Base-by-base conservation (phyloP, 2,113 vertebrate species). In the Myocastor coypus region DNA sequence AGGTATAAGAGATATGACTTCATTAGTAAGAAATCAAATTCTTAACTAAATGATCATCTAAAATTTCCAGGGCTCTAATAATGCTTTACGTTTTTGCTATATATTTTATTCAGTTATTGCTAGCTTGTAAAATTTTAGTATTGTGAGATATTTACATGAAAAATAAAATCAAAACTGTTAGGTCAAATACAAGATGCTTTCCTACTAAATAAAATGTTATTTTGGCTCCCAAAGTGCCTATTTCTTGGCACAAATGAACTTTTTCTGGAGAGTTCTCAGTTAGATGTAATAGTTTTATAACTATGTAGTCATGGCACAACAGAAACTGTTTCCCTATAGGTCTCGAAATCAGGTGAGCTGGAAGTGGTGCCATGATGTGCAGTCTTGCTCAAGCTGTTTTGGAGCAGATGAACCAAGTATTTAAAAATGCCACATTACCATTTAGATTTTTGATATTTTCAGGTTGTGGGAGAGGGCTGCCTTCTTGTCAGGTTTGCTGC, bases 391-490 rank as follows among this genome's bases (percentile, higher is more conserved):
- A 91, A 75, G 30, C 78, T 68, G 1, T 75, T 93, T 91, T 78
- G 87, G 87, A 93, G 71, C 68, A 59, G 55, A 92, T 93, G 90
- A 92, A 83, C 89, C 59, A 86, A 92, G 73, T 89, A 84, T 94
- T 95, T 22, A 57, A 95, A 85, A 94, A 68, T 80, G 61, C 78
- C 87, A 88, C 95, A 80, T 92, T 89, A 85, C 92, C 78, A 84
- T 14, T 92, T 87, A 50, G 86, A 91, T 88, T 82, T 97, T 94
- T 42, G 89, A 94, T 42, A 94, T 95, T 97, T 97, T 94, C 92
- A 96, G 97, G 94, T 97, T 97, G 95, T 98, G 97, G 85, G 97
- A 97, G 96, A 98, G 97, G 92, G 94, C 97, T 97, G 97, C 96
- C 94, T 90, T 94, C 92, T 92, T 96, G 97, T 96, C 93, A 94